A percentile compares a stretch with the other conserved stretches of the same genome.
Conservation (phyloP, 2,888 invertebrate genomes). For the Sminthurides aquaticus region DNA sequence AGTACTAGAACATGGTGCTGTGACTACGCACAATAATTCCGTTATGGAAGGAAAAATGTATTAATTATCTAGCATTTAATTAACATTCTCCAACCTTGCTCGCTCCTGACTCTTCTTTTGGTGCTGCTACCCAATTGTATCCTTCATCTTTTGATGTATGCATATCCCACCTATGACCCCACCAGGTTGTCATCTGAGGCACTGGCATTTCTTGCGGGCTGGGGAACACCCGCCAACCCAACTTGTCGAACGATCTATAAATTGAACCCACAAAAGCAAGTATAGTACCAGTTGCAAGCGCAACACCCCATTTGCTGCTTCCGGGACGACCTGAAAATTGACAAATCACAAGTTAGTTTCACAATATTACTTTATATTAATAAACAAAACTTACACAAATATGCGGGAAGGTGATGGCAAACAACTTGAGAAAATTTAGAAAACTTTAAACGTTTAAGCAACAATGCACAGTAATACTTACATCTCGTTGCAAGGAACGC, state of each 20-base stretch:
- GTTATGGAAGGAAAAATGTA: no score
- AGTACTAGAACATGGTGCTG: no score
- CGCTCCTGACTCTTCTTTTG: not conserved
- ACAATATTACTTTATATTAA: no score
- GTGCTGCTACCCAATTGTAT: not conserved
- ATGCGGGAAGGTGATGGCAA: no score
- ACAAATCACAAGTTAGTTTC: no score
- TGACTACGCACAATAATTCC: no score
- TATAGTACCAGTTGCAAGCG: not conserved
- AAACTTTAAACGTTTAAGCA: not conserved
- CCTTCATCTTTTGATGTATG: not conserved
- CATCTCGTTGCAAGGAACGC: constrained; percentile 28
- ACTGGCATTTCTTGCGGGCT: not conserved
- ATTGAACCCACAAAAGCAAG: not conserved
- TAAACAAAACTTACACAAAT: no score
- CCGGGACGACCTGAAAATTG: not conserved
- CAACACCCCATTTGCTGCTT: not conserved
- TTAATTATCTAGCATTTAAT: no score
- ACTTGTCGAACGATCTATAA: not conserved
- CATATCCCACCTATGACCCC: not conserved
- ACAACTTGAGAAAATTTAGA: not conserved
- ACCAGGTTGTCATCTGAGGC: not conserved
- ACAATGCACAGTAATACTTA: no score
- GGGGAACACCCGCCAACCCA: not conserved
- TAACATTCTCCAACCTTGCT: no score